Base-by-base conservation (phyloP, 37 sponge, comb jelly and placozoan genomes). In the Tethya wilhelma region DNA sequence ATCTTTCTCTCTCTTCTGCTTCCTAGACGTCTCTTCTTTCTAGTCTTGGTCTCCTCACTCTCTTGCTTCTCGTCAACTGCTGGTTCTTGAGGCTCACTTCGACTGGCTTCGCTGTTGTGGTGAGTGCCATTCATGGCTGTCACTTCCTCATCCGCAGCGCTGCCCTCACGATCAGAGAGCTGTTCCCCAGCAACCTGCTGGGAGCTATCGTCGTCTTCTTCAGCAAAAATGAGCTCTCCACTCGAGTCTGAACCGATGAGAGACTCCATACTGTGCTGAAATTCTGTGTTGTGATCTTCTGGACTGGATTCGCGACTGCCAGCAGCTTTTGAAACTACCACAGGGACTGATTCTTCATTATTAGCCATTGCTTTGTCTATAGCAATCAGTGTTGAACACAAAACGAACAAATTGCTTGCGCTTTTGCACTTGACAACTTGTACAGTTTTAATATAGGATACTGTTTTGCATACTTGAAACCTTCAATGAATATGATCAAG, bases 211-310 rank as follows among this genome's bases (percentile, higher is more conserved):
- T 49, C 53, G 9, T 60, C 63, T 12, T 26, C 22, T 71, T 41
- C 49, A n/a, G 40, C 29, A 29, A 75, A n/a, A 25, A 75, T 59
- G 32, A 3, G 36, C 2, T 58, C 75, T 6, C 59, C 75, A 58
- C 75, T 75, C 11, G 75, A 59, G n/a, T 75, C 75, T 1, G 75
- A 75, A n/a, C 34, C 6, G 36, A 75, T 39, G 19, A 58, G 43
- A 12, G 75, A 75, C 6, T 75, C 75, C 60, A 58, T 75, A 59
- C 75, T 75, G 2, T 49, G 53, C 31, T 45, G 43, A 25, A 28
- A n/a, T 6, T n/a, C 28, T 12, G 63, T 7, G 63, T 26, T 60
- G 25, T n/a, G 11, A 8, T 40, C 37, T 6, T 44, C 49, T 7
- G 49, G 45, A 4, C 23, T 44, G 3, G 71, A 71, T n/a, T 41